Conservation (phyloP, 2,797 vertebrate genomes). For the Calcarius lapponicus region DNA sequence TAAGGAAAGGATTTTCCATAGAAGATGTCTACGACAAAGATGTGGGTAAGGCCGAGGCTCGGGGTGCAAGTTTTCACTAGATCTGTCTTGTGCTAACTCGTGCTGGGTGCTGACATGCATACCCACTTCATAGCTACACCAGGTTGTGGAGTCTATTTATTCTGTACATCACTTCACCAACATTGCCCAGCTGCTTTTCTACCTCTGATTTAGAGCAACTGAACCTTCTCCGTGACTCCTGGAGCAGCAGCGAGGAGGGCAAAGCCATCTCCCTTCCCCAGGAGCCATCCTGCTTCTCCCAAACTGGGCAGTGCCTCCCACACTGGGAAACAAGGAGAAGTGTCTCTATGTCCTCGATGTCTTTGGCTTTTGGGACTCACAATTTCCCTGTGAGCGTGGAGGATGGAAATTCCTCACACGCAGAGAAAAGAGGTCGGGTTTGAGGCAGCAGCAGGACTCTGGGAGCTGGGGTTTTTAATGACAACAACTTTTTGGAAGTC, state of each 20-base stretch:
- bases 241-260: not conserved
- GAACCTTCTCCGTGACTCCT: too few species aligned
- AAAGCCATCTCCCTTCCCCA: not conserved
- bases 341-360: not conserved
- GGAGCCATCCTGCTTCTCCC: not conserved
- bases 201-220: too few species aligned
- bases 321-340: not conserved
- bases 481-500: not conserved
- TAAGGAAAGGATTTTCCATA: too few species aligned
- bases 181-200: too few species aligned
- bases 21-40: too few species aligned
- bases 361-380: slow-evolving; percentile 20
- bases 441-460: not conserved
- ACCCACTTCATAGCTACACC: too few species aligned
- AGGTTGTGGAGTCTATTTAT: too few species aligned
- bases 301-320: not conserved
- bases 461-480: not conserved
- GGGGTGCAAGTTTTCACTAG: too few species aligned
- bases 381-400: not conserved
- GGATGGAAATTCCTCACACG: slow-evolving; percentile 19
- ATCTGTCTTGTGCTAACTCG: too few species aligned
- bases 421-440: not conserved
- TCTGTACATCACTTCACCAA: too few species aligned
- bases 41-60: too few species aligned
- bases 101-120: too few species aligned